Evolutionary conservation across 2,797 vertebrate genomes (phyloP), one percentile per base, ranked within the genome.

Genomic region (Pelobates cultripes): DNA sequence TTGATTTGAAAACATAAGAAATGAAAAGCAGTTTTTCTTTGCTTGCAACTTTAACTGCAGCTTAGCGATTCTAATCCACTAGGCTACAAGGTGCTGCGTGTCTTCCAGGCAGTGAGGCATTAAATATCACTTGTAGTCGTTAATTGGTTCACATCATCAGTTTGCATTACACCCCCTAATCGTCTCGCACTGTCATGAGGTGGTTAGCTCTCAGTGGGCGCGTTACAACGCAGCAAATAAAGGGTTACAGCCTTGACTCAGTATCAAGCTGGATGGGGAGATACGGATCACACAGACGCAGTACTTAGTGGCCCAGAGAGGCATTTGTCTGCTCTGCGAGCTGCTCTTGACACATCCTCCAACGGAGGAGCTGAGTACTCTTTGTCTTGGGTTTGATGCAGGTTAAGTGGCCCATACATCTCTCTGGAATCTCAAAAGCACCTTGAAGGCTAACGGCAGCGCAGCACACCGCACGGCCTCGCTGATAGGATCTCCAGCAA

Each of bases 281-380:
- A 89, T 86, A 87, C 88, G 79, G 90, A 88, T 88, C 82, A 88
- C 88, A 87, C 84, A 91, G 90, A 90, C 89, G 90, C 91, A 91
- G 91, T 89, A 91, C 90, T 85, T 89, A 93, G 91, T 93, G 88
- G 86, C 78, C 85, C 91, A 89, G 90, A 92, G 91, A 96, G 92
- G 94, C 93, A 93, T 95, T 92, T 88, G 87, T 94, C 94, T 95
- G 95, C 95, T 95, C 93, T 95, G 93, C 93, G 93, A 88, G 90
- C 92, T 93, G 93, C 94, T 94, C 95, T 95, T 94, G 93, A 95
- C 93, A 94, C 89, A 91, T 94, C 88, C 93, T 94, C 90, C 91
- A 94, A 88, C 90, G 93, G 93, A 88, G 88, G 87, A 93, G 90
- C 88, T 86, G 89, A 89, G 94, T 94, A 94, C 92, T 89, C 91